Evolutionary conservation across 2,797 vertebrate species (phyloP), one percentile per base, ranked within the genome.

Genomic region (Gouania willdenowi): DNA sequence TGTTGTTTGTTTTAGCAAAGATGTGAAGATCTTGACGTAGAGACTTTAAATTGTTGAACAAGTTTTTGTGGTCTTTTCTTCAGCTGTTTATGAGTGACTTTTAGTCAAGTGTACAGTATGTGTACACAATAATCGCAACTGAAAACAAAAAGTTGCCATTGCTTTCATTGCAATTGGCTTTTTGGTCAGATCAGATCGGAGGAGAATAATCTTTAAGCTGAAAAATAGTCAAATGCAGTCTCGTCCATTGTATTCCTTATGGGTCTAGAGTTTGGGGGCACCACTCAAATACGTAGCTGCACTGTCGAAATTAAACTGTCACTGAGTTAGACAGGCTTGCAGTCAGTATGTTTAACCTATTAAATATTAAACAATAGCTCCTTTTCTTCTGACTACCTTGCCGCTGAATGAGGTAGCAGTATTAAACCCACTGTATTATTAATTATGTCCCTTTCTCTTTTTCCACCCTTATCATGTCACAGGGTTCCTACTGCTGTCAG

Each of bases 321-420:
- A 63, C 24, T 47, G 44, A 67, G 45, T 33, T 45, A 70, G 48
- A 31, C 41, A 42, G 26, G 5, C 70, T 42, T 22, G 2, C 55
- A 45, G 32, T 35, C 53, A 43, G 24, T 77, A 69, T 71, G 42
- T 62, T 71, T 59, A 39, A 59, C 42, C 30, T 62, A 83, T 84
- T 56, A 88, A 85, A 86, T 84, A 85, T 84, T 82, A 55, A 87
- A 55, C 47, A 81, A 73, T 51, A 65, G 66, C 60, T 50, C 57
- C 71, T 65, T 64, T 75, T 79, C 66, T 61, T 44, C 36, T 46
- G 63, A 18, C 41, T 51, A 54, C 48, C 47, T 44, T 35, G 32
- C 38, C 54, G 29, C 31, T 40, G 27, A 62, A 41, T 36, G 33
- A 36, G 42, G 31, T 21, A 28, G 43, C 23, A 41, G 22, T 48